Percentiles rank a stretch among this genome's conserved stretches.
phyloP scores from a whole-genome alignment of 2,797 vertebrate genomes.

The Vultur gryphus region DNA sequence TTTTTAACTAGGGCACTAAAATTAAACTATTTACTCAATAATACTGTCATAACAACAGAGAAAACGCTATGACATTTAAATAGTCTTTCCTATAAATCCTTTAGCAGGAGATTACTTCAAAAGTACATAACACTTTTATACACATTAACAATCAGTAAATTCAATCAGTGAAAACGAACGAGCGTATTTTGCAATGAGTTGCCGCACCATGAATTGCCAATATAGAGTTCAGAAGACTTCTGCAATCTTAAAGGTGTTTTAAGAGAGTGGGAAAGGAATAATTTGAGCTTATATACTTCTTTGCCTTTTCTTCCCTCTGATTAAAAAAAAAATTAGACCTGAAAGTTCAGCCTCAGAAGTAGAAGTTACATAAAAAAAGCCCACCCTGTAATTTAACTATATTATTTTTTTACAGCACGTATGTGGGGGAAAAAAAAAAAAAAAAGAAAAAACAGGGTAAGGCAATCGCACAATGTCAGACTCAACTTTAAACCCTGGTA shows the following conservation, averaged over 20 bases:
- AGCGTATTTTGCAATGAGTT: conserved; percentile 58
- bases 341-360: conserved; percentile 55
- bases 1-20: conserved; percentile 69
- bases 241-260: conserved; percentile 30
- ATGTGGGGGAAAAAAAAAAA: background rate
- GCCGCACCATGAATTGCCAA: conserved; percentile 54
- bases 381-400: background rate
- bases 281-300: conserved; percentile 27
- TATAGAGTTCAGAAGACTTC: conserved; percentile 23
- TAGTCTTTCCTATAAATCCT: conserved; percentile 66
- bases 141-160: conserved; percentile 69
- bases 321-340: conserved; percentile 15
- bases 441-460: background rate
- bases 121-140: conserved; percentile 63
- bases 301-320: background rate
- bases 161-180: conserved; percentile 64
- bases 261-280: background rate
- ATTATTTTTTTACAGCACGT: conserved; percentile 32
- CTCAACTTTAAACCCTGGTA: conserved; percentile 68
- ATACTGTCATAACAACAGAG: conserved; percentile 68
- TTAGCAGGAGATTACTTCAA: conserved; percentile 60
- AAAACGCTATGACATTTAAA: conserved; percentile 58
- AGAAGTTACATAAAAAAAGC: background rate
- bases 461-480: conserved; percentile 25
- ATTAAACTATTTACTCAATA: conserved; percentile 75